A percentile compares a stretch with the other conserved stretches of the same genome.
These are phyloP conservation scores for Corella eumyota DNA, from an alignment of 23 tunicate species.

Conservation along the genomic window DNA sequence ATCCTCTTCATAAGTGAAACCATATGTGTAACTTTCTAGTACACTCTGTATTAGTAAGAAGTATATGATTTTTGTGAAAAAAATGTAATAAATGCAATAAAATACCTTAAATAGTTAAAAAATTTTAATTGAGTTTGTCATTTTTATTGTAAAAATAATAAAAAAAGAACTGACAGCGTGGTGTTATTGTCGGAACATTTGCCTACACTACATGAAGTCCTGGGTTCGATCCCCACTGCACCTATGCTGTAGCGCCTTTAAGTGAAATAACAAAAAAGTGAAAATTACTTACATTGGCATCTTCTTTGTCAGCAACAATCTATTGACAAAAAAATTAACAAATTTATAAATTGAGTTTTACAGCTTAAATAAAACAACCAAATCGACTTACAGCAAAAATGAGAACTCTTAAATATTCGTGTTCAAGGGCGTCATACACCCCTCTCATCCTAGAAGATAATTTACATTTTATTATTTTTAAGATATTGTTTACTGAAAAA, in stretches of 20 bases:
- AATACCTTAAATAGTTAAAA: too few relatives aligned
- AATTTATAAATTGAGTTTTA: not conserved
- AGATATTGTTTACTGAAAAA: too few relatives aligned
- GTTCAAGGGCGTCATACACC: conserved; percentile 67
- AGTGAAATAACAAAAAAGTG: not conserved
- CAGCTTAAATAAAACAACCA: not conserved
- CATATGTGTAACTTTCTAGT: conserved; percentile 58
- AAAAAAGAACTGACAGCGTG: too few relatives aligned
- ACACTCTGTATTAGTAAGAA: conserved; percentile 16
- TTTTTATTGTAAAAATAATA: too few relatives aligned
- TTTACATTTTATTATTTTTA: not conserved
- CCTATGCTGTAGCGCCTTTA: too few relatives aligned
- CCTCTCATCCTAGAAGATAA: conserved; percentile 66
- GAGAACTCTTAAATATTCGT: conserved; percentile 50
- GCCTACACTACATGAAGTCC: too few relatives aligned
- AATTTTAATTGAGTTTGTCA: too few relatives aligned
- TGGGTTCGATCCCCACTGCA: too few relatives aligned
- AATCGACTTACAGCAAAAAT: conserved; percentile 54
- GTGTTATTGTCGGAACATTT: too few relatives aligned
- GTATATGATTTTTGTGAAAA: too few relatives aligned
- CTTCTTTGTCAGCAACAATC: conserved; percentile 23
- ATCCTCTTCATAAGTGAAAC: conserved; percentile 48
- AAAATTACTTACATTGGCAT: conserved; percentile 31
- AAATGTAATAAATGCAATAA: too few relatives aligned
- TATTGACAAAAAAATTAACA: conserved; percentile 1